A percentile compares a stretch with the other conserved stretches of the same genome.
phyloP scores from a whole-genome alignment of 2,113 vertebrate genomes.

The Calyptommatus sinebrachiatus region DNA sequence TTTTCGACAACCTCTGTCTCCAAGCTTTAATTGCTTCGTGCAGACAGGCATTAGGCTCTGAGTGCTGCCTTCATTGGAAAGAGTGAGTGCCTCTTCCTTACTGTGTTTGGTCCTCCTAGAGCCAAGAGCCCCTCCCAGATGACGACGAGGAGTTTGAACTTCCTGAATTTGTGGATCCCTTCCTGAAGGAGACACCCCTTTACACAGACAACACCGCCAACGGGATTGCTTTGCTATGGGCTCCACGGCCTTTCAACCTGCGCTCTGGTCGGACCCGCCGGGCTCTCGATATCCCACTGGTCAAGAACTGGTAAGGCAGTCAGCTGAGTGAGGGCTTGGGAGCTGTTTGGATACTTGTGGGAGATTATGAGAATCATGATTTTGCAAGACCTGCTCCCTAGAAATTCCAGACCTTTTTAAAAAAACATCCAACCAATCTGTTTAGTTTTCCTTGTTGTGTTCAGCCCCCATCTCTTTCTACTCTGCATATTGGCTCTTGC shows the following conservation, averaged over 20 bases:
- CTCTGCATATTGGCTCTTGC: no score
- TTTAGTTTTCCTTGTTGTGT: no score
- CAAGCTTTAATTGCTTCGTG: no score
- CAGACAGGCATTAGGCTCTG: no score
- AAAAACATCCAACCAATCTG: no score
- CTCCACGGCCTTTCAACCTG: constrained; percentile 93
- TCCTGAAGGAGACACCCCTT: constrained; percentile 94
- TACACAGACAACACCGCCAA: constrained; percentile 98
- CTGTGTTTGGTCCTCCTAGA: constrained; percentile 69
- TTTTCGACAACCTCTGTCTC: no score
- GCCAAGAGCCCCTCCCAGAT: constrained; percentile 94
- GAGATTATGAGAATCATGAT: no score
- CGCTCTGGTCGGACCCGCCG: constrained; percentile 94
- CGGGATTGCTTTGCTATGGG: constrained; percentile 97
- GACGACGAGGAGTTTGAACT: constrained; percentile 98
- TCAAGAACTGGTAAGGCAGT: constrained; percentile 90
- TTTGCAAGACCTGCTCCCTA: no score
- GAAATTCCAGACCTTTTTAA: no score
- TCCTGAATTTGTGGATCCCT: constrained; percentile 93
- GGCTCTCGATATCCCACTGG: constrained; percentile 93
- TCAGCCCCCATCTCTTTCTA: no score
- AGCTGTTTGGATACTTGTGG: no score
- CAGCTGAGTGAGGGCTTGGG: neutral
- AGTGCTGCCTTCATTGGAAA: no score
- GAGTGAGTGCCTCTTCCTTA: neutral